Base-by-base conservation (phyloP, 2,113 vertebrate species). In the Campylomormyrus tamandua region DNA sequence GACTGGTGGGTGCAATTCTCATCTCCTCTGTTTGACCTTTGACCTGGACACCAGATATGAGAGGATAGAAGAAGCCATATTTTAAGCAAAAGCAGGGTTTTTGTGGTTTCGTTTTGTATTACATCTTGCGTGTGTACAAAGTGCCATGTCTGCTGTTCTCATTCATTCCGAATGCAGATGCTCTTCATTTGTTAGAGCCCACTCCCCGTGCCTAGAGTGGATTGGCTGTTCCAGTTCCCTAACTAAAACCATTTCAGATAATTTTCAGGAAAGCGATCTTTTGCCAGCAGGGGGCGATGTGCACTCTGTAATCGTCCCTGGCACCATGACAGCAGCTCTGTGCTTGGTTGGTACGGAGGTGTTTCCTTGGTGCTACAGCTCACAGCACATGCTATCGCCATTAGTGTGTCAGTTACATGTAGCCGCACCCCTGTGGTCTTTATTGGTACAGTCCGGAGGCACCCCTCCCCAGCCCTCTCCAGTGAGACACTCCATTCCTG, bases 31-130 rank as follows among this genome's bases (percentile, higher is more conserved):
- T 89, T 24, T 89, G 62, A 70, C 62, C 27, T 89, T 13, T 89
- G 58, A 70, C 62, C 62, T 70, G n/a, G 31, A 62, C 56, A n/a
- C 17, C 13, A 58, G 53, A 17, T 39, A 45, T 27, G 52, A 10
- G 48, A 50, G 27, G 70, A 53, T 89, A 15, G 35, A 39, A 74
- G 62, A 56, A 56, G 88, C 74, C 88, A 89, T 89, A 89, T 42
- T 83, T 56, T 89, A 53, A 56, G 35, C 21, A 27, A 66, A 66
- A 66, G 56, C 35, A 88, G 56, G 35, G 53, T 88, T 66, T 45
- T 42, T 42, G n/a, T 39, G 11, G 4, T 74, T 49, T 21, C 1
- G 35, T 62, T 62, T 88, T 88, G 19, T 46, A 56, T 27, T 19
- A 56, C 52, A 56, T 39, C 52, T 58, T 87, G 53, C 2, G 17